Percentiles rank a stretch among this genome's conserved stretches.
Evolutionary conservation across 2,113 vertebrate genomes (phyloP).

Genomic region (Dolichallabes microphthalmus): DNA sequence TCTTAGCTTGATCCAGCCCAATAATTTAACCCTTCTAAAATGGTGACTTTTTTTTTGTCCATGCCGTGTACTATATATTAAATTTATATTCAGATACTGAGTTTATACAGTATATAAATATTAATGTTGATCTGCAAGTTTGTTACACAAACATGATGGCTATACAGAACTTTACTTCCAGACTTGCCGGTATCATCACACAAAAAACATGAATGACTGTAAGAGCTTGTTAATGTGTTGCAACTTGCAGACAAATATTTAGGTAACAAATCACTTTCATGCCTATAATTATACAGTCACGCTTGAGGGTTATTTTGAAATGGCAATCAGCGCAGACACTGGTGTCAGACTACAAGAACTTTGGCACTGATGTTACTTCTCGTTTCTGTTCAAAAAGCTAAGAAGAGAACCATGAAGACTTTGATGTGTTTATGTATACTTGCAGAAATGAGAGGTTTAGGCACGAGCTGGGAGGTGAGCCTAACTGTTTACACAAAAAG

Average conservation of each 20-base stretch:
- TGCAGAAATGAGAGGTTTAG: not conserved
- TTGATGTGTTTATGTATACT: not conserved
- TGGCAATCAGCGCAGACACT: not conserved
- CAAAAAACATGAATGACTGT: conserved; percentile 7
- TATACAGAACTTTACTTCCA: not conserved
- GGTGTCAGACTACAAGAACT: not conserved
- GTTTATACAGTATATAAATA: not conserved
- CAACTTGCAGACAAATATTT: conserved; percentile 23
- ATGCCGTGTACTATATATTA: no score
- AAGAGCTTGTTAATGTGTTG: conserved; percentile 9
- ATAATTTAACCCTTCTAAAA: no score
- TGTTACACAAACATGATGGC: not conserved
- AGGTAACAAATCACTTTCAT: not conserved
- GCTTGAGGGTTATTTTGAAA: not conserved
- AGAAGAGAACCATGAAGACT: not conserved
- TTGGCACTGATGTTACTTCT: not conserved
- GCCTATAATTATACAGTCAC: not conserved
- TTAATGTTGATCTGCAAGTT: not conserved
- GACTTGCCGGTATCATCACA: not conserved
- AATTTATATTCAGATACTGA: not conserved
- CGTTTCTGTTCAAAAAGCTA: not conserved
- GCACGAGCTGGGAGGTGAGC: not conserved
- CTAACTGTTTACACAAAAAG: not conserved
- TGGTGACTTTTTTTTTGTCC: no score
- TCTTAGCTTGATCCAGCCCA: no score